Conservation (phyloP, 2,797 vertebrate genomes). For the Ciconia nigra region DNA sequence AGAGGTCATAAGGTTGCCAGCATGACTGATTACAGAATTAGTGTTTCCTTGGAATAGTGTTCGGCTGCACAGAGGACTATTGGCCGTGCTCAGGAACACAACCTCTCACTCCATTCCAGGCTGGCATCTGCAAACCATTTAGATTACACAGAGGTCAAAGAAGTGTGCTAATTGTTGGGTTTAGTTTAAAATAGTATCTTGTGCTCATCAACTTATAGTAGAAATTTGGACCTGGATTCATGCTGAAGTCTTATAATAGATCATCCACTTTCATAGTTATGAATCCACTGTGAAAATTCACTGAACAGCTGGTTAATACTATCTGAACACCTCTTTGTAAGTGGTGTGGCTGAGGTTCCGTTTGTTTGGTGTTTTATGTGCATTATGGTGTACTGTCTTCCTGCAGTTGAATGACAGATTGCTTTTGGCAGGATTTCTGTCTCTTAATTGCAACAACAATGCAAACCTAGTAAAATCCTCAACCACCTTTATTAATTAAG, state of each 20-base stretch:
- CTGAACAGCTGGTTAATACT: background rate
- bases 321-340: background rate
- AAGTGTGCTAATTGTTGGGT: background rate
- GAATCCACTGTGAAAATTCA: background rate
- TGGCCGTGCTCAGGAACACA: background rate
- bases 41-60: background rate
- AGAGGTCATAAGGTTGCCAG: background rate
- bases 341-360: background rate
- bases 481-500: background rate
- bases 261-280: background rate
- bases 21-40: background rate
- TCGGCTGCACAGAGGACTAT: background rate
- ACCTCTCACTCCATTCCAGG: background rate
- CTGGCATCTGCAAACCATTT: conserved; percentile 4
- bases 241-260: background rate
- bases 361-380: background rate
- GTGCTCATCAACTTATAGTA: background rate
- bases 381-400: background rate
- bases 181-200: background rate
- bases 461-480: background rate
- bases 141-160: background rate
- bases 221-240: background rate
- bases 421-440: conserved; percentile 12
- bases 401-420: background rate
- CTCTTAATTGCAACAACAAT: conserved; percentile 12